A percentile compares a stretch with the other conserved stretches of the same genome.
These are phyloP conservation scores for Lithosia quadra DNA, from an alignment of 2,888 invertebrate genomes.

Conservation along the genomic window DNA sequence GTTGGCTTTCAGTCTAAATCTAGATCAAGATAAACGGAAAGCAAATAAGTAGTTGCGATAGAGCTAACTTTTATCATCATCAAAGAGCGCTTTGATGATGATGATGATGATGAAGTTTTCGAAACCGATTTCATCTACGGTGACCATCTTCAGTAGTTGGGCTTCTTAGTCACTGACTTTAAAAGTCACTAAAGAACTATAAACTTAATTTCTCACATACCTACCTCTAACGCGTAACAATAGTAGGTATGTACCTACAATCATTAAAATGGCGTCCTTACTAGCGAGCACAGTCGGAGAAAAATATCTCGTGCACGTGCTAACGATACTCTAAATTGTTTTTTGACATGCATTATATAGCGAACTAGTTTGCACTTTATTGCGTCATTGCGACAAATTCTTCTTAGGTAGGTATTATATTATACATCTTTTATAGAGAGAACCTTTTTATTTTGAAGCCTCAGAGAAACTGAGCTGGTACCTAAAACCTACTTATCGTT, in stretches of 20 bases:
- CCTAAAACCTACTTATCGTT: background rate
- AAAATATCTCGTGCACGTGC: background rate
- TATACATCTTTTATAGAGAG: background rate
- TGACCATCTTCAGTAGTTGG: no score
- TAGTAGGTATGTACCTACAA: background rate
- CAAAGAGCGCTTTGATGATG: no score
- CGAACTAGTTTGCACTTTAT: slow-evolving; percentile 2
- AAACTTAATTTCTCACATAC: no score
- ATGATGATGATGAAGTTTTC: no score
- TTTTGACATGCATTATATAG: background rate
- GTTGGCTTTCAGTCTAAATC: no score
- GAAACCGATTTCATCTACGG: no score
- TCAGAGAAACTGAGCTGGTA: background rate
- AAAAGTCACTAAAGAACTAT: no score
- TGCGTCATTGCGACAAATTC: background rate
- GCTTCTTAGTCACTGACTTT: no score
- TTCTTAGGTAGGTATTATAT: no score
- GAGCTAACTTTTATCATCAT: no score
- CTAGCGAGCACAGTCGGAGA: background rate
- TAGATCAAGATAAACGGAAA: no score
- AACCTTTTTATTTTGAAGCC: background rate
- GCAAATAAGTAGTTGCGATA: no score
- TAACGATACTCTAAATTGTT: slow-evolving; percentile 4
- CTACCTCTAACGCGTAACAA: background rate
- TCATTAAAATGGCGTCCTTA: background rate